Percentiles rank a stretch among this genome's conserved stretches.
These are phyloP conservation scores for Crocuta crocuta DNA, from an alignment of 2,113 vertebrate species.

Conservation along the genomic window DNA sequence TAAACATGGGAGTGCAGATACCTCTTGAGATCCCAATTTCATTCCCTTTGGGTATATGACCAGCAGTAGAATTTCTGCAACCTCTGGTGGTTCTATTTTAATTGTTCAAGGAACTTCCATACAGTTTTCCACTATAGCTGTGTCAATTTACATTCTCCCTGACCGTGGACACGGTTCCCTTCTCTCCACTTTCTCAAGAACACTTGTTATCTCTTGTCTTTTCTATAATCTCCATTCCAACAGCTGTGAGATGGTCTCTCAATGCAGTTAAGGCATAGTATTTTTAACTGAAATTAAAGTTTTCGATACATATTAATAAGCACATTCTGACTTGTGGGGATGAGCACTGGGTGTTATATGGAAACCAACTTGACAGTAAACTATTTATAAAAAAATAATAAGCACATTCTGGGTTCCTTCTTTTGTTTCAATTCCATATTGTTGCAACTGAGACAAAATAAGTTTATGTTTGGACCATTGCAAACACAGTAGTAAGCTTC, in stretches of 20 bases:
- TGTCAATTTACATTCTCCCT: neutral
- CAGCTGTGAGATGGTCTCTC: neutral
- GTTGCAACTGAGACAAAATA: neutral
- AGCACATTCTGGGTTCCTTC: neutral
- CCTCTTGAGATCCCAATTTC: neutral
- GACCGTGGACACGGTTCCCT: neutral
- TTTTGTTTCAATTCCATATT: neutral
- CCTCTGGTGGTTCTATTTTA: neutral
- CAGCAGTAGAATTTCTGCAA: neutral
- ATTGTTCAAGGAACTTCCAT: neutral
- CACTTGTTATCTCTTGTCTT: neutral
- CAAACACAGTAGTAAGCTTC: neutral
- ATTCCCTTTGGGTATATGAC: neutral
- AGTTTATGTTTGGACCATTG: neutral
- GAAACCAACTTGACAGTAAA: too few species aligned
- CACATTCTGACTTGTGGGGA: neutral
- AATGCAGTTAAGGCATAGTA: neutral
- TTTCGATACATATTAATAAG: neutral
- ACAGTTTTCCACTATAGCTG: too few species aligned
- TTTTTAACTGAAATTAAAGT: neutral
- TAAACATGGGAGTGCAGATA: too few species aligned
- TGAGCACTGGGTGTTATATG: too few species aligned
- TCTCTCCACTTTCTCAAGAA: neutral
- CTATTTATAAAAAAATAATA: neutral
- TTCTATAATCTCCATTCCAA: neutral